Base-by-base conservation (phyloP, 2,797 vertebrate genomes). In the Neosilurus hyrtlii region DNA sequence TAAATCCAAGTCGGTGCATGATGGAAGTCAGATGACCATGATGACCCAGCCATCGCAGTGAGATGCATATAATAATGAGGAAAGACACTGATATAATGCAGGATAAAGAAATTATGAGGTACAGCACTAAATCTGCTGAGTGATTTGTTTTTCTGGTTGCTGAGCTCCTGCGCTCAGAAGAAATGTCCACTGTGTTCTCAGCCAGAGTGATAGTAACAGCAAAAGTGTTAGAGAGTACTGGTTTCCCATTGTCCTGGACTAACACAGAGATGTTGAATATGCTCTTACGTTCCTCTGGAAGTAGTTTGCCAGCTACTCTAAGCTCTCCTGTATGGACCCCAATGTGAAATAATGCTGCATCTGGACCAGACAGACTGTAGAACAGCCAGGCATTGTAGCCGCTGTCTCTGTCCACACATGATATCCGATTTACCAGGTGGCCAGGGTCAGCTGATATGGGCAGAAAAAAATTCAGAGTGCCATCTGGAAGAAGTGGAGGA, bases 321-420 rank as follows among this genome's bases (percentile, higher is more conserved):
- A 96, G 91, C 88, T 96, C 95, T 15, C 95, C 96, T 0, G 93
- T 95, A 84, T 94, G 90, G 62, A 91, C 79, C 0, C 94, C 94
- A 70, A 96, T 90, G 0, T 90, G 92, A 88, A 96, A 96, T 79
- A 94, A 87, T 43, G 90, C 92, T 0, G 93, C 90, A 75, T 96
- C 92, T 0, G 91, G 92, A 86, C 93, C 94, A 79, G 94, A 77
- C 62, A 96, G 86, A 0, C 87, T 92, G 63, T 95, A 96, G 0
- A 94, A 95, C 12, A 96, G 93, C 94, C 95, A 96, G 1, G 95
- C 95, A 0, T 96, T 96, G 87, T 96, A 92, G 49, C 95, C 95
- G 0, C 95, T 92, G 9, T 96, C 96, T 0, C 91, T 93, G 67
- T 96, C 96, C 83, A 96, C 91, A 0, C 94, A 96, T 51, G 93